Evolutionary conservation across 2,888 invertebrate genomes (phyloP).

Genomic region (Macrophya annulata): DNA sequence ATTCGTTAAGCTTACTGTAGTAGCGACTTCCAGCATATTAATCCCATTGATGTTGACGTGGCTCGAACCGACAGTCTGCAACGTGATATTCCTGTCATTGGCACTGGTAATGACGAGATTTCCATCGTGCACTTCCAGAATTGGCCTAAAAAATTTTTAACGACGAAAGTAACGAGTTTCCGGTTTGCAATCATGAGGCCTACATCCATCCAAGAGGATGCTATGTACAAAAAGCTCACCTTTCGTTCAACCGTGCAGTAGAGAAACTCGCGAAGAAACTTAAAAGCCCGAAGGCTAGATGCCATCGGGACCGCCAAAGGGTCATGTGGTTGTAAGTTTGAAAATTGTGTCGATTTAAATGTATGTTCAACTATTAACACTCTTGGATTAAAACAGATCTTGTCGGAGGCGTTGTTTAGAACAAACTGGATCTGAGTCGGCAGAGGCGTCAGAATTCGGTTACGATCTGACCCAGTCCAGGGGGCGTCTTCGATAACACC

Average conservation of each 20-base stretch:
- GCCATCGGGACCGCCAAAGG: neutral
- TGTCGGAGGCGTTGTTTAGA: neutral
- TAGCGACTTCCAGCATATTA: constrained; percentile 83
- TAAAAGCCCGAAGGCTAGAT: neutral
- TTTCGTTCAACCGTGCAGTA: neutral
- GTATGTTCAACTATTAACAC: neutral
- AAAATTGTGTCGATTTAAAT: neutral
- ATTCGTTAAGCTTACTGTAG: constrained; percentile 76
- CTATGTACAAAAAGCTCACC: constrained; percentile 11
- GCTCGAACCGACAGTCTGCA: constrained; percentile 86
- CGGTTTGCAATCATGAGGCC: neutral
- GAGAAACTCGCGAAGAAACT: neutral
- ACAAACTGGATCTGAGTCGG: neutral
- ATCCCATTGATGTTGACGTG: constrained; percentile 86
- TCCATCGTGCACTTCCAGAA: constrained; percentile 87
- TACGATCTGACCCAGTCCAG: neutral
- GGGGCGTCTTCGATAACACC: constrained; percentile 38
- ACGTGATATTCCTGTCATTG: constrained; percentile 88
- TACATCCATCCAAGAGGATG: neutral
- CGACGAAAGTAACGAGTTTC: neutral
- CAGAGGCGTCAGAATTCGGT: constrained; percentile 11
- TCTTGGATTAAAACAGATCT: neutral
- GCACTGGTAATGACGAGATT: constrained; percentile 91
- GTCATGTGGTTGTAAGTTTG: neutral
- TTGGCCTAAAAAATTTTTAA: constrained; percentile 80